Percentiles rank a stretch among this genome's conserved stretches.
Evolutionary conservation across 2,888 invertebrate species (phyloP).

Genomic region (Lacanobia oleracea): DNA sequence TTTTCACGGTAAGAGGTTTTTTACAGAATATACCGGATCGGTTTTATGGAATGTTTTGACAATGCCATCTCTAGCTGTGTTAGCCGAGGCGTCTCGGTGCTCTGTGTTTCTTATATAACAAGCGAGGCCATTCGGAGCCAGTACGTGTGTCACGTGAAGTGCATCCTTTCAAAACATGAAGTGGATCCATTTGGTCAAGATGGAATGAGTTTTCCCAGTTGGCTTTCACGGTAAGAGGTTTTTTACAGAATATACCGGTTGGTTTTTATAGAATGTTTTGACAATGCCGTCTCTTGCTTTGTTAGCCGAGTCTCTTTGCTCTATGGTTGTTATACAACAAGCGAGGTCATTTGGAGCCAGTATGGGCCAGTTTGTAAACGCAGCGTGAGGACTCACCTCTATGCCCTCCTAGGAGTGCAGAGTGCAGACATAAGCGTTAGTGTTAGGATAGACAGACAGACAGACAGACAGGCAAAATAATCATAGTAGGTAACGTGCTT

Average conservation of each 20-base stretch:
- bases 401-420: conserved; percentile 88
- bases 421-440: conserved; percentile 86
- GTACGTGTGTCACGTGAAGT: background rate
- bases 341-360: background rate
- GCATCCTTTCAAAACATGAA: too few relatives aligned
- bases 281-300: background rate
- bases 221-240: too few relatives aligned
- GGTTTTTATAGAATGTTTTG: background rate
- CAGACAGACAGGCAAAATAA: conserved; percentile 84
- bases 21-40: too few relatives aligned
- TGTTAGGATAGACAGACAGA: conserved; percentile 84
- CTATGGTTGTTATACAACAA: background rate
- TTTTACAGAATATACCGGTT: too few relatives aligned
- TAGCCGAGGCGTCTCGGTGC: background rate
- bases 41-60: background rate
- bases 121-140: background rate
- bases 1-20: too few relatives aligned
- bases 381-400: conserved; percentile 84
- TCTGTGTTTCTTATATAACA: background rate
- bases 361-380: conserved; percentile 53
- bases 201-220: too few relatives aligned
- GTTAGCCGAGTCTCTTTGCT: background rate
- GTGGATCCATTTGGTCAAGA: too few relatives aligned
- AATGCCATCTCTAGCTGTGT: background rate
- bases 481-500: conserved; percentile 75